Evolutionary conservation across 2,797 vertebrate genomes (phyloP), one percentile per base, ranked within the genome.

Genomic region (Alcedo atthis): DNA sequence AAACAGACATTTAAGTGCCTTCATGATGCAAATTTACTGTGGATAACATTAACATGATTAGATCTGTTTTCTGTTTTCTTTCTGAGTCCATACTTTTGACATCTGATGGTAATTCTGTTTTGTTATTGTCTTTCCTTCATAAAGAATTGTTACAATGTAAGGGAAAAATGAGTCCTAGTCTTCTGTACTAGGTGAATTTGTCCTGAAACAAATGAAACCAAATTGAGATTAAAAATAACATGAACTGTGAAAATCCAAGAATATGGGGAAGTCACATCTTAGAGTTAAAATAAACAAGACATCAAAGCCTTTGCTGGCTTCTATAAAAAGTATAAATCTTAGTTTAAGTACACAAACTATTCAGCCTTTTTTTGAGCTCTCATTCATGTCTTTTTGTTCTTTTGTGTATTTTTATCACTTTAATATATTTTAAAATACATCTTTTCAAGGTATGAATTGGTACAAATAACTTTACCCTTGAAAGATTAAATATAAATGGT

Each of bases 381-480:
- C 7, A 0, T 30, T 87, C 16, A 33, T 37, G 19, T 66, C 1
- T 87, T 66, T 81, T 66, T 78, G 24, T 15, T 87, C 71, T 75
- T 94, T 80, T 89, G 8, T 53, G 26, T 85, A 15, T 68, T 91
- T 89, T 64, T 81, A 66, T 57, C 69, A 46, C 19, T 85, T 66
- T n/a, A 66, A 64, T 80, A 32, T 64, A 85, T 84, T 87, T 88
- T 64, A 4, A 37, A 51, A 78, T 21, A 22, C 64, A 79, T 90
- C 92, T 92, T 91, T 91, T 75, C 57, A 85, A 58, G 51, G 57
- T 89, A 93, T 87, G 68, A 92, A 54, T 55, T 71, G 12, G 40
- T 73, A 26, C 76, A 89, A 74, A 53, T 83, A 59, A 92, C 80
- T 86, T 73, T 92, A 92, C 79, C 40, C 94, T 88, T 92, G 76